A percentile compares a stretch with the other conserved stretches of the same genome.
These are phyloP conservation scores for Crotalus tigris DNA, from an alignment of 2,113 vertebrate species.

Conservation along the genomic window DNA sequence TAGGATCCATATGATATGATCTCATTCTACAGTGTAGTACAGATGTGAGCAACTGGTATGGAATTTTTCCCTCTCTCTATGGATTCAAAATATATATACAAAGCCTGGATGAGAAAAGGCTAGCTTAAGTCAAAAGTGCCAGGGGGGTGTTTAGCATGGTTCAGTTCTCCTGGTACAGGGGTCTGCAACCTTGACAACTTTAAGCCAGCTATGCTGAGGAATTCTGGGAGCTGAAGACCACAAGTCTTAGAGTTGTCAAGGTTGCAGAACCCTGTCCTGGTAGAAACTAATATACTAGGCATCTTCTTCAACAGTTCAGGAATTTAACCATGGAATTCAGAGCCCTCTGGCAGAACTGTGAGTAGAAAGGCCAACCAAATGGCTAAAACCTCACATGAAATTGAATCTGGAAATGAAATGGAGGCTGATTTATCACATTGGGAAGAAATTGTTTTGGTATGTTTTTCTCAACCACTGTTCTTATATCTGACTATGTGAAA, in stretches of 20 bases:
- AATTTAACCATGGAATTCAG: neutral
- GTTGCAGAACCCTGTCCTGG: no score
- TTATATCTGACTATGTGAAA: neutral
- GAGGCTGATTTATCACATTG: neutral
- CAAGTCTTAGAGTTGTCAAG: no score
- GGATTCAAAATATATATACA: neutral
- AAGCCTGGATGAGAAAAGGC: neutral
- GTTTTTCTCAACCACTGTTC: neutral
- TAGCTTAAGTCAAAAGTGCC: neutral
- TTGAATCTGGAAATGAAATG: neutral
- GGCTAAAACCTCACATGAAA: neutral
- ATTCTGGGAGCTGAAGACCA: no score
- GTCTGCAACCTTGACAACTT: no score
- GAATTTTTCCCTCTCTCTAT: neutral
- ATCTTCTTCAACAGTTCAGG: neutral
- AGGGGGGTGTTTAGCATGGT: neutral
- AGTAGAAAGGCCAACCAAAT: neutral
- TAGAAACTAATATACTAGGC: neutral
- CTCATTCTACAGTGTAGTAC: neutral
- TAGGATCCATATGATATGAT: neutral
- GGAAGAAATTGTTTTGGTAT: neutral
- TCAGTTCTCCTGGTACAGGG: neutral
- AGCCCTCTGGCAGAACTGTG: neutral
- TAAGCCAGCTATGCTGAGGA: no score
- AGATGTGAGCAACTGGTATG: neutral